Base-by-base conservation (phyloP, 2,113 vertebrate species). In the Cyprinus carpio region DNA sequence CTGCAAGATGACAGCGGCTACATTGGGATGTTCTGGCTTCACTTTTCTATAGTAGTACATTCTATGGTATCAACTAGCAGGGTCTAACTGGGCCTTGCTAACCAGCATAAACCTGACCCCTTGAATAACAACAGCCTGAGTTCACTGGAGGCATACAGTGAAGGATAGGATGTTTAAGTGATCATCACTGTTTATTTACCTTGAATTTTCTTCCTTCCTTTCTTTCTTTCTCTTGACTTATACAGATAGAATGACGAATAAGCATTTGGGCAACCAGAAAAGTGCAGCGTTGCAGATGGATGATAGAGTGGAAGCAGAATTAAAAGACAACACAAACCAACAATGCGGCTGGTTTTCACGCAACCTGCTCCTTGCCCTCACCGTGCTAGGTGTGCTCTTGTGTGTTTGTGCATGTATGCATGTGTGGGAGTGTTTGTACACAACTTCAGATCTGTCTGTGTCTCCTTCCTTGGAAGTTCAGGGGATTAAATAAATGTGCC, bases 331-430 rank as follows among this genome's bases (percentile, higher is more conserved):
- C 87, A 69, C 82, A 9, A 82, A 89, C 2, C 86, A 89, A 74
- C 90, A 93, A 90, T 95, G 95, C 69, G 92, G 92, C 86, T 94
- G 93, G 90, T 90, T 94, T 82, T 90, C 89, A 74, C 92, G 94
- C 87, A 95, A 91, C 88, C 90, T 95, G 49, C 93, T 96, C 34
- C 94, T 96, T 60, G 90, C 91, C 49, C 91, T 96, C 89, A 96
- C 95, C 23, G 89, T 96, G 29, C 20, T 93, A 80, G 95, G 96
- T 96, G 89, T 0, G 88, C 60, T 20, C 6, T 0, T 29, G 65
- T 15, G 65, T 29, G 65, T 6, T 31, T 1, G 31, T 85, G 31
- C 67, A 65, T 60, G 43, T 71, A 11, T 49, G 25, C 40, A 51
- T 75, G 34, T 40, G 34, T 13, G 25, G 72, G 72, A 46, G 54